Conservation (phyloP, 1,140 invertebrate species). For the Dryas iulia region DNA sequence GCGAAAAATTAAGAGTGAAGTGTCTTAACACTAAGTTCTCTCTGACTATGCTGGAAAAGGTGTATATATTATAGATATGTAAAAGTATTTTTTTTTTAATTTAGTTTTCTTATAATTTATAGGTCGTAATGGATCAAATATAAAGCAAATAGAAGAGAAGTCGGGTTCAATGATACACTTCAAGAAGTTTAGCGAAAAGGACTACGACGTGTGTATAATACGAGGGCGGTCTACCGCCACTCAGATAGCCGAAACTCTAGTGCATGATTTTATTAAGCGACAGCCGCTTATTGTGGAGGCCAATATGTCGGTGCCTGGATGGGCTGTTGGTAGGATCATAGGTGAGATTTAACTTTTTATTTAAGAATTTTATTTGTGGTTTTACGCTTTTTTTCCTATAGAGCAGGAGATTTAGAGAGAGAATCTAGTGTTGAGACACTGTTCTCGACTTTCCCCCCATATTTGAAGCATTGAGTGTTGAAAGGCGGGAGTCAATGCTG, state of each 20-base stretch:
- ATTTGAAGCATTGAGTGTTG: too few species aligned
- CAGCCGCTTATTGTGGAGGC: slow-evolving; percentile 84
- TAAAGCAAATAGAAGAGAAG: slow-evolving; percentile 86
- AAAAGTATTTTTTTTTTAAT: slow-evolving; percentile 2
- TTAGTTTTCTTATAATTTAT: slow-evolving; percentile 41
- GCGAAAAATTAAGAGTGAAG: too few species aligned
- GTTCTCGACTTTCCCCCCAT: too few species aligned
- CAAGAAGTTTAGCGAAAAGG: slow-evolving; percentile 72
- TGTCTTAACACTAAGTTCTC: too few species aligned
- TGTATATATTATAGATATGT: too few species aligned
- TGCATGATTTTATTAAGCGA: slow-evolving; percentile 86
- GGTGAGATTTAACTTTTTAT: slow-evolving; percentile 68
- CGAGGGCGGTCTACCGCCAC: slow-evolving; percentile 83
- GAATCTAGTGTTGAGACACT: too few species aligned
- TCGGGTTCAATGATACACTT: slow-evolving; percentile 87
- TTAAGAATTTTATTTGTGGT: too few species aligned
- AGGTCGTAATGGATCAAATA: slow-evolving; percentile 84
- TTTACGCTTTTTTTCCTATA: neutral
- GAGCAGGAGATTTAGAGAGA: neutral
- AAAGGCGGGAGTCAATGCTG: too few species aligned
- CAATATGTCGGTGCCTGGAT: slow-evolving; percentile 84
- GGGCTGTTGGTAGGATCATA: slow-evolving; percentile 85
- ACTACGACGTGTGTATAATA: slow-evolving; percentile 84
- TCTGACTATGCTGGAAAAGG: too few species aligned
- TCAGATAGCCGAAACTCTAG: slow-evolving; percentile 84